These are phyloP conservation scores for Stenopsyche tienmushanensis DNA, from an alignment of 1,140 invertebrate species.

Conservation along the genomic window DNA sequence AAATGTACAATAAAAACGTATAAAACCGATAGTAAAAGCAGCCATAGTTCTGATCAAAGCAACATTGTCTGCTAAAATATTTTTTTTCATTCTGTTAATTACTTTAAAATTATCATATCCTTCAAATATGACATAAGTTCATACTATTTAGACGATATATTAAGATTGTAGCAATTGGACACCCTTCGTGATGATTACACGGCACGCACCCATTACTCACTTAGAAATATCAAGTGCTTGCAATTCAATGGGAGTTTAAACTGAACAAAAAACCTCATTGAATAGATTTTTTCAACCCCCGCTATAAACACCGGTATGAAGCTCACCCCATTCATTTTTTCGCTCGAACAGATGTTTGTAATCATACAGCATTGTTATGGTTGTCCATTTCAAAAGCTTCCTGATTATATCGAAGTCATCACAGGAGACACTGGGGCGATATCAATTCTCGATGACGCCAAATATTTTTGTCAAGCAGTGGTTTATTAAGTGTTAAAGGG, in stretches of 20 bases:
- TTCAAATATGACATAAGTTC: no score
- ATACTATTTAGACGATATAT: constrained; percentile 3
- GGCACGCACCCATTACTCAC: constrained; percentile 30
- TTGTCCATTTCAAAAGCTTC: constrained; percentile 9
- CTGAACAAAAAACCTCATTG: constrained; percentile 30
- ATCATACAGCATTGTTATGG: constrained; percentile 34
- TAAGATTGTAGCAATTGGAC: constrained; percentile 12
- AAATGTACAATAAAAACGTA: no score
- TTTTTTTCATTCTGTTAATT: no score
- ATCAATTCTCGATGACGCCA: not conserved
- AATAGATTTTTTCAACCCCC: constrained; percentile 19
- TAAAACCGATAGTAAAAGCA: no score
- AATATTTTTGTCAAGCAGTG: not conserved
- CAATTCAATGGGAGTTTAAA: constrained; percentile 35
- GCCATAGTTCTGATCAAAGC: no score
- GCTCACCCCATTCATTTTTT: constrained; percentile 9
- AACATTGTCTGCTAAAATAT: no score
- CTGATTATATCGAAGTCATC: constrained; percentile 22
- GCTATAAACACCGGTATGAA: constrained; percentile 13
- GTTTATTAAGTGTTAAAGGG: not conserved
- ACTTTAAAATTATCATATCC: no score
- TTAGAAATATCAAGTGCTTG: constrained; percentile 33
- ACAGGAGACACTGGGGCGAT: no score
- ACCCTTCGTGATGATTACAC: constrained; percentile 16
- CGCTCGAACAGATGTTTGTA: constrained; percentile 38